These are phyloP conservation scores for Zosterops pallidus DNA, from an alignment of 2,113 vertebrate species.

Conservation along the genomic window DNA sequence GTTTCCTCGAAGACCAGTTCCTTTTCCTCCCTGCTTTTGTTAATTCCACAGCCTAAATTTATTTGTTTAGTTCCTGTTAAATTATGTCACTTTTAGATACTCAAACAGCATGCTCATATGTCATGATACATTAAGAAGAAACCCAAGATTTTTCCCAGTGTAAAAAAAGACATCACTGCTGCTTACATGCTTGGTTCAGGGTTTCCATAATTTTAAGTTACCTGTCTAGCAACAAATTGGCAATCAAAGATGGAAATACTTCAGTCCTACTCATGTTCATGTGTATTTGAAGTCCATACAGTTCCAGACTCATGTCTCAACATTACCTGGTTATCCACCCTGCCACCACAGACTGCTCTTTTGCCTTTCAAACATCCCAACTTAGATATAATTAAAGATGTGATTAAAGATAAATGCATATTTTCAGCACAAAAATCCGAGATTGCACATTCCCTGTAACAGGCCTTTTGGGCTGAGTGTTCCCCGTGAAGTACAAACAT, in stretches of 20 bases:
- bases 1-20: not conserved
- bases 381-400: not conserved
- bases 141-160: not conserved
- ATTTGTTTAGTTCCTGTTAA: not conserved
- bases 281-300: not conserved
- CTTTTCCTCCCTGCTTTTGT: not conserved
- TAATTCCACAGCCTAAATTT: not conserved
- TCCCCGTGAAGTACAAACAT: not conserved
- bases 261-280: not conserved
- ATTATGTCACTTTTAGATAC: not conserved
- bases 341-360: not conserved
- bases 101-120: not conserved
- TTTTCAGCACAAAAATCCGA: not conserved
- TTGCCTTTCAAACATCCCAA: not conserved
- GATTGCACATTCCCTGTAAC: not conserved
- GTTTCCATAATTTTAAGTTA: not conserved
- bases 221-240: not conserved
- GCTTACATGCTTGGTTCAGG: not conserved
- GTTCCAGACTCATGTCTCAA: not conserved
- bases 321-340: not conserved
- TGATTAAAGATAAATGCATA: not conserved
- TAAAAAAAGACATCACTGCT: not conserved
- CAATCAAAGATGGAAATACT: not conserved
- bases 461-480: not conserved
- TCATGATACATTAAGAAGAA: not conserved